A percentile compares a stretch with the other conserved stretches of the same genome.
These are phyloP conservation scores for Calosoma granatense DNA, from an alignment of 1,140 invertebrate species.

Conservation along the genomic window DNA sequence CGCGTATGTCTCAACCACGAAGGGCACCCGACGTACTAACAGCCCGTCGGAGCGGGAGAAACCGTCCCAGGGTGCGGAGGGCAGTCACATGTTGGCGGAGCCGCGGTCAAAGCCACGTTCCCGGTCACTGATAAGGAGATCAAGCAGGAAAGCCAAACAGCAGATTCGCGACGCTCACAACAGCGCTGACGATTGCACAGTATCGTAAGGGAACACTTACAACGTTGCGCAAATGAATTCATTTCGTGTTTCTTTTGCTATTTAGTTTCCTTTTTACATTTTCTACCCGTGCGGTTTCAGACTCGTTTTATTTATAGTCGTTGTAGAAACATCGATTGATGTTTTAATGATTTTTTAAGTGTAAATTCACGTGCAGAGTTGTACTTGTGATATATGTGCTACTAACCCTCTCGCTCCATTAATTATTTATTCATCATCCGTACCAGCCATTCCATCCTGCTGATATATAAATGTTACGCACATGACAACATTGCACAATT, in stretches of 20 bases:
- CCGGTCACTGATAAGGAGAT: slow-evolving; percentile 65
- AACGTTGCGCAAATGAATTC: neutral
- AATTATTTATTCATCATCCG: no score
- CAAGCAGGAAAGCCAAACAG: slow-evolving; percentile 68
- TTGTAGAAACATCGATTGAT: no score
- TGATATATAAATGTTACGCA: no score
- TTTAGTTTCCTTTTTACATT: neutral
- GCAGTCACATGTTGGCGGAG: slow-evolving; percentile 22
- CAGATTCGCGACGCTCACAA: slow-evolving; percentile 59
- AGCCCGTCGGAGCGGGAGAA: slow-evolving; percentile 25
- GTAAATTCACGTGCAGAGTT: no score
- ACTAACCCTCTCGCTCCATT: no score
- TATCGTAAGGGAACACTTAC: slow-evolving; percentile 47
- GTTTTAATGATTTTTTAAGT: no score
- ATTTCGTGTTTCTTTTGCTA: neutral
- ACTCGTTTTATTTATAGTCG: neutral
- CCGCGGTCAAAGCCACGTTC: slow-evolving; percentile 49
- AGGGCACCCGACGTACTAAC: slow-evolving; percentile 34
- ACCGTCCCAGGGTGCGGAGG: slow-evolving; percentile 31
- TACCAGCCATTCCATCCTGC: no score
- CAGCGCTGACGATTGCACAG: slow-evolving; percentile 54
- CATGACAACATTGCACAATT: no score
- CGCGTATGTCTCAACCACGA: slow-evolving; percentile 54
- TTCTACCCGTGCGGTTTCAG: neutral
- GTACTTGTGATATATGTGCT: no score